Percentiles rank a stretch among this genome's conserved stretches.
Evolutionary conservation across 1,140 invertebrate species (phyloP).

Genomic region (Nasonia longicornis): DNA sequence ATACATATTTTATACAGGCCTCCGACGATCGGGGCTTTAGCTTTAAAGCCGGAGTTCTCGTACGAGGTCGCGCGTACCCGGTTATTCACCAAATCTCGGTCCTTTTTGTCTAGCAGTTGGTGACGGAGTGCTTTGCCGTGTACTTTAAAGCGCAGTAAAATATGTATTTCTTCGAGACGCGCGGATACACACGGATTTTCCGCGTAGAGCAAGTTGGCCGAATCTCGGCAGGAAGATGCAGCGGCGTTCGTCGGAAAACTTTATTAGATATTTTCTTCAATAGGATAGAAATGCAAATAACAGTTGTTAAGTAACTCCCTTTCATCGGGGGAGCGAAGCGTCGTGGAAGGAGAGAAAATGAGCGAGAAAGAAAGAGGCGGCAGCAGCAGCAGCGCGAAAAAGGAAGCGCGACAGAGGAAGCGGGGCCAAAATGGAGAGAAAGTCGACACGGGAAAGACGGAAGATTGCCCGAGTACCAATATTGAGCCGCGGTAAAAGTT

Average conservation of each 20-base stretch:
- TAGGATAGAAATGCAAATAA: constrained; percentile 64
- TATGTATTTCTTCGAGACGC: constrained; percentile 10
- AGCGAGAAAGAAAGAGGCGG: constrained; percentile 41
- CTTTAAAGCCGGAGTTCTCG: constrained; percentile 21
- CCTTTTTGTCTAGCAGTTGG: background rate
- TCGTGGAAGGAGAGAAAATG: constrained; percentile 32
- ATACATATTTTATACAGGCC: constrained; percentile 59
- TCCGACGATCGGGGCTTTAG: constrained; percentile 48
- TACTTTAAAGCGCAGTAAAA: constrained; percentile 27
- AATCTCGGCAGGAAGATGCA: constrained; percentile 32
- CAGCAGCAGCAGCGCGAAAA: constrained; percentile 29
- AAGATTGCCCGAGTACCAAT: constrained; percentile 57
- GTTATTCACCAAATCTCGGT: constrained; percentile 7
- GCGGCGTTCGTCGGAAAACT: constrained; percentile 52
- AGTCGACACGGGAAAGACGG: constrained; percentile 33
- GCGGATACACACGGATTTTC: constrained; percentile 8
- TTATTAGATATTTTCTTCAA: constrained; percentile 65
- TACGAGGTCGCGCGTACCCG: background rate
- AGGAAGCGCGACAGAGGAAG: constrained; percentile 48
- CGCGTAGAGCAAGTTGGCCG: background rate
- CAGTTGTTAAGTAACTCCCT: constrained; percentile 61
- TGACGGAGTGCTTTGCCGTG: background rate
- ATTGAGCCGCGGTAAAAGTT: constrained; percentile 63
- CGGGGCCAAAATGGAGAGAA: constrained; percentile 46
- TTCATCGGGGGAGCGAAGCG: constrained; percentile 41